Conservation (phyloP, 2,888 invertebrate species). For the Marasmarcha lunaedactyla region DNA sequence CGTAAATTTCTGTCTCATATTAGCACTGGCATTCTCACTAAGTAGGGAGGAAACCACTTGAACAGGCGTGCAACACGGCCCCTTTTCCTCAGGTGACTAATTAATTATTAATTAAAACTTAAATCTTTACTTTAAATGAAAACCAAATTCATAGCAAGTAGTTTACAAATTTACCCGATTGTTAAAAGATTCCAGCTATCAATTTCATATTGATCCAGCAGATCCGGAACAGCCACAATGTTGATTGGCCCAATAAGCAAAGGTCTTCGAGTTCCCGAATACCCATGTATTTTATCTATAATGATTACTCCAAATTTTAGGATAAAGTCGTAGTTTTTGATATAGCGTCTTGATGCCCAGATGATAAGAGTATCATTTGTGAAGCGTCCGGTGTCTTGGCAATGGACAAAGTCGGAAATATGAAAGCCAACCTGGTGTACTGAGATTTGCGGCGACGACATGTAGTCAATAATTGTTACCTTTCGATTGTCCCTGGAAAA, state of each 20-base stretch:
- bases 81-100: too few species aligned
- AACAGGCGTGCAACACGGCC: too few species aligned
- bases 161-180: conserved; percentile 51
- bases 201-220: conserved; percentile 43
- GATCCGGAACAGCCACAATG: conserved; percentile 39
- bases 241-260: conserved; percentile 48
- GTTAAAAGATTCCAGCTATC: conserved; percentile 54
- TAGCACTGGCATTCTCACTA: too few species aligned
- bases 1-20: too few species aligned
- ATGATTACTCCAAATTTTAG: conserved; percentile 36
- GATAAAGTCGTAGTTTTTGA: conserved; percentile 36
- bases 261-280: conserved; percentile 24
- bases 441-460: conserved; percentile 51
- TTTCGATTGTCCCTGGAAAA: conserved; percentile 24
- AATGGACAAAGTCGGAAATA: conserved; percentile 34
- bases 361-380: conserved; percentile 37
- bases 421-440: conserved; percentile 52
- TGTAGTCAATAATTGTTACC: conserved; percentile 28
- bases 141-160: too few species aligned
- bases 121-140: too few species aligned
- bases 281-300: conserved; percentile 40
- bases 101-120: too few species aligned
- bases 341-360: conserved; percentile 38
- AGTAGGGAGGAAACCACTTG: too few species aligned
- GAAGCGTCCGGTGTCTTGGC: conserved; percentile 20